Conservation (phyloP, 1,140 invertebrate genomes). For the Acromyrmex charruanus region DNA sequence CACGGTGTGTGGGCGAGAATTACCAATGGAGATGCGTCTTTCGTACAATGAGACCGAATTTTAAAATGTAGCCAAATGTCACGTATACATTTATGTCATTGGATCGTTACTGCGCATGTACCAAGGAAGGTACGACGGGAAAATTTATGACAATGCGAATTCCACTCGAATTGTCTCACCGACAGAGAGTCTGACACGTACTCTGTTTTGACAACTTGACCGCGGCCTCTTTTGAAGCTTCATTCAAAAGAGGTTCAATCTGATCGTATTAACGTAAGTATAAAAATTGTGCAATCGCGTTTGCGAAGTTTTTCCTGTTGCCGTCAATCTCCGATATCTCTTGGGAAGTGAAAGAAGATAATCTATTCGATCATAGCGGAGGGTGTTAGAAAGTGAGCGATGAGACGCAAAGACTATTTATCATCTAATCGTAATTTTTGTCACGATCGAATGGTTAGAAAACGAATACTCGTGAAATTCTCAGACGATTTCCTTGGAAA, state of each 20-base stretch:
- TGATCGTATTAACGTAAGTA: not conserved
- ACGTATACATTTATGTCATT: conserved; percentile 15
- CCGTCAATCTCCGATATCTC: conserved; percentile 17
- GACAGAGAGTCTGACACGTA: not conserved
- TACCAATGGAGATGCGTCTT: conserved; percentile 81
- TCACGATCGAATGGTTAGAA: conserved; percentile 18
- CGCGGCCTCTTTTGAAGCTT: not conserved
- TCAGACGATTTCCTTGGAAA: conserved; percentile 21
- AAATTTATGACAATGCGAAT: conserved; percentile 33
- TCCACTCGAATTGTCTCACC: not conserved
- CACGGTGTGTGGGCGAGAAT: conserved; percentile 81
- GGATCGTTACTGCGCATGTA: not conserved
- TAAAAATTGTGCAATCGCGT: conserved; percentile 8
- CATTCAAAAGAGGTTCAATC: not conserved
- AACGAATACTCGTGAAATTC: conserved; percentile 26
- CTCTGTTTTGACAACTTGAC: conserved; percentile 10
- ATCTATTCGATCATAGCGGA: conserved; percentile 38
- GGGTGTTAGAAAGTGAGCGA: conserved; percentile 30
- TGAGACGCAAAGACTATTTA: conserved; percentile 30
- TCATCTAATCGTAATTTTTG: conserved; percentile 21
- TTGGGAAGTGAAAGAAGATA: conserved; percentile 6
- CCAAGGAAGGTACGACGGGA: not conserved
- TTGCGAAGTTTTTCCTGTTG: not conserved
- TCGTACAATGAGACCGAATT: conserved; percentile 56
- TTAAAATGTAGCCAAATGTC: conserved; percentile 45